These are phyloP conservation scores for Ifrita kowaldi DNA, from an alignment of 2,113 vertebrate species.

Conservation along the genomic window DNA sequence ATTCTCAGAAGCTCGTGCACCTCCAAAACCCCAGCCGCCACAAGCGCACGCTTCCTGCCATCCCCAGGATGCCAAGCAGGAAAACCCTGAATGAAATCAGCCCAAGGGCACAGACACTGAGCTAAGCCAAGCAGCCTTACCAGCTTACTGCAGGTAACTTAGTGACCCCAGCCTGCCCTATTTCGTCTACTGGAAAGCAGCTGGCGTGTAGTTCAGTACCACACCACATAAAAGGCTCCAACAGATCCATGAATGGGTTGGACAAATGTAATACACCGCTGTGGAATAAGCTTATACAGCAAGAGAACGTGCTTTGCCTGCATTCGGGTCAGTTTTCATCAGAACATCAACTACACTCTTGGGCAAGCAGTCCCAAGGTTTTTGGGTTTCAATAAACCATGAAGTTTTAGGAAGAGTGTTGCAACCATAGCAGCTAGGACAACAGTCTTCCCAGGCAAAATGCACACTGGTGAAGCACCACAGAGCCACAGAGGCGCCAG, in stretches of 20 bases:
- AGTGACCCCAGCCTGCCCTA: background rate
- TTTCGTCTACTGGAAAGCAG: accelerated
- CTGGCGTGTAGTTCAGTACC: accelerated
- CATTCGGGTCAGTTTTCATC: background rate
- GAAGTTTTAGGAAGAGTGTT: background rate
- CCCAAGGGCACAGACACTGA: background rate
- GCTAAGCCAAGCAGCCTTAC: background rate
- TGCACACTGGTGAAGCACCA: accelerated
- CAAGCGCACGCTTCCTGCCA: accelerated
- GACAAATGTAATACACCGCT: accelerated
- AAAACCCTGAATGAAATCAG: background rate
- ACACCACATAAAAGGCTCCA: background rate
- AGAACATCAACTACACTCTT: background rate
- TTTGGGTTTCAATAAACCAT: background rate
- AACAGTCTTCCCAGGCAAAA: background rate
- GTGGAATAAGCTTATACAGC: background rate
- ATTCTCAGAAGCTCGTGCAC: accelerated
- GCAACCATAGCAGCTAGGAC: background rate
- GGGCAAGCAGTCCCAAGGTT: background rate
- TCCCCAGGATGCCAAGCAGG: accelerated
- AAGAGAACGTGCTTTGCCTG: background rate
- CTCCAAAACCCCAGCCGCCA: accelerated
- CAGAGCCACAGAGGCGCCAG: background rate
- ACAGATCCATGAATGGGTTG: accelerated
- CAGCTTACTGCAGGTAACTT: background rate